Conservation (phyloP, 1,140 invertebrate species). For the Brachystomella parvula region DNA sequence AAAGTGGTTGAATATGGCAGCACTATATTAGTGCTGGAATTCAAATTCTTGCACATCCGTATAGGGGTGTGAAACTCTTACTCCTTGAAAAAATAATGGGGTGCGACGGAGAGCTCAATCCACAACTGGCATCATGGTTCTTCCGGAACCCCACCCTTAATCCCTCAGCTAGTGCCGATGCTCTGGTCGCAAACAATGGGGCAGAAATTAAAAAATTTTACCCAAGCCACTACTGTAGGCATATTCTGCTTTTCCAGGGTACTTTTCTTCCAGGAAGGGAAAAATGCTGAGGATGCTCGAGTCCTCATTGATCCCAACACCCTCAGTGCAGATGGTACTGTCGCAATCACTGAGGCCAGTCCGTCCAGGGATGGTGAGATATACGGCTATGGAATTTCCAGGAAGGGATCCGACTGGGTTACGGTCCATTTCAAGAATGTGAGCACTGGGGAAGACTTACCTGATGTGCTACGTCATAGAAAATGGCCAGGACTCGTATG, state of each 20-base stretch:
- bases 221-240: too few relatives aligned
- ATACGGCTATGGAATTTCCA: constrained; percentile 84
- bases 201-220: too few relatives aligned
- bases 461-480: constrained; percentile 78
- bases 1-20: too few relatives aligned
- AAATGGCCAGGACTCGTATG: constrained; percentile 87
- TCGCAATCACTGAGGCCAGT: constrained; percentile 66
- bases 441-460: constrained; percentile 70
- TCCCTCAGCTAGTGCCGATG: too few relatives aligned
- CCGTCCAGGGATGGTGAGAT: constrained; percentile 87
- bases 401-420: constrained; percentile 91
- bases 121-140: too few relatives aligned
- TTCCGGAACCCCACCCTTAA: too few relatives aligned
- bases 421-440: constrained; percentile 76
- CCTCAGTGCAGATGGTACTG: constrained; percentile 85
- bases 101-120: too few relatives aligned
- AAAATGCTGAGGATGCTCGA: constrained; percentile 65
- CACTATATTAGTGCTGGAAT: too few relatives aligned
- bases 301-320: constrained; percentile 92
- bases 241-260: constrained; percentile 62
- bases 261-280: constrained; percentile 75
- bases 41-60: too few relatives aligned
- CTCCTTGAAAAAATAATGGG: too few relatives aligned
- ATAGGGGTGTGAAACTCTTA: too few relatives aligned
- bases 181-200: too few relatives aligned